Evolutionary conservation across 2,888 invertebrate species (phyloP), one percentile per base, ranked within the genome.

Genomic region (Euplagia quadripunctaria): DNA sequence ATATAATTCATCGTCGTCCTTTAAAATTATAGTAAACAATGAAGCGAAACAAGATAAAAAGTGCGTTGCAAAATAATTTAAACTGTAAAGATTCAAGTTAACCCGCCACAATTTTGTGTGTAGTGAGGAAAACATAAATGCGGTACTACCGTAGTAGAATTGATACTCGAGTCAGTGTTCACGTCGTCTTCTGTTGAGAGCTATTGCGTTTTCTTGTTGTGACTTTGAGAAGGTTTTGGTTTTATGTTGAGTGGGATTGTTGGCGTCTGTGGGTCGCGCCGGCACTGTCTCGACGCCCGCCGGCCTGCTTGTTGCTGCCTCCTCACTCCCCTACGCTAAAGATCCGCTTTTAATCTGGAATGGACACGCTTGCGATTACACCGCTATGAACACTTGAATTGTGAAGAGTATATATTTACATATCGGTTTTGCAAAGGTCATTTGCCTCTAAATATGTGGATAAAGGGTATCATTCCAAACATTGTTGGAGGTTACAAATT

Each of bases 181-280:
- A 83, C 88, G 85, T 87, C 84, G 87, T 87, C 82, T 76, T 82
- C 77, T 89, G 88, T 88, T 85, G 87, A 90, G 89, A 90, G 88
- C 88, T 90, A 90, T 90, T 89, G 88, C 87, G 86, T 88, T 90
- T 88, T 87, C 89, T 89, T 84, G 86, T 87, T 83, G 85, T 80
- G 76, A 82, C 82, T 90, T 87, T 89, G 87, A 83, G 87, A 85
- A 90, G 92, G 89, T 92, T 92, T n/a, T 92, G 92, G 91, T 92
- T 92, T 92, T 92, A 91, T 91, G 92, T 93, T 86, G 92, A 94
- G 94, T 92, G 90, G 91, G 90, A 90, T 90, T 88, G 89, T 82
- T 88, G 93, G 94, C 93, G 94, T 87, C 94, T 90, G 83, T 86
- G 88, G 85, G 94, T 87, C 94, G 94, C 93, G 93, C 88, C 93